Evolutionary conservation across 1,140 invertebrate species (phyloP).

Genomic region (Mamestra configurata): DNA sequence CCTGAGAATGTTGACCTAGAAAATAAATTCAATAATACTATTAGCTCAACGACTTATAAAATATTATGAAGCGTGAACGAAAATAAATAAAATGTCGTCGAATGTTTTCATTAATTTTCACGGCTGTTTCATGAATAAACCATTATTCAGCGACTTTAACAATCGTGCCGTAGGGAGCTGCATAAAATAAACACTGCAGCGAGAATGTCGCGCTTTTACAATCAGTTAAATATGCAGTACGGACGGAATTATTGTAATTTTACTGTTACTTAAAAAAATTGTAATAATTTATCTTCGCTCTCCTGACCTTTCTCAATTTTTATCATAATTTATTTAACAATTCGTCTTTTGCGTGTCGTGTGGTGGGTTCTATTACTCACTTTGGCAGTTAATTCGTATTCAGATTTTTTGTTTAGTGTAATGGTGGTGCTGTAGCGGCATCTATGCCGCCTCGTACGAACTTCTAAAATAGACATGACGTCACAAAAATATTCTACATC

Average conservation of each 20-base stretch:
- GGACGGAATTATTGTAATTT: background rate
- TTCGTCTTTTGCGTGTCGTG: too few species aligned
- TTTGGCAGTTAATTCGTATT: too few species aligned
- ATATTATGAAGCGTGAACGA: background rate
- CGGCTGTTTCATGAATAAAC: constrained; percentile 31
- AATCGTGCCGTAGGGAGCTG: constrained; percentile 16
- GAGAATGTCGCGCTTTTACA: background rate
- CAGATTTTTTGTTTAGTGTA: too few species aligned
- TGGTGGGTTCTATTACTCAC: too few species aligned
- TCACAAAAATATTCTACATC: too few species aligned
- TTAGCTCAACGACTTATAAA: background rate
- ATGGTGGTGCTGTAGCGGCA: too few species aligned
- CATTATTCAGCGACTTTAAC: constrained; percentile 7
- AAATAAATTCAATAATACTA: background rate
- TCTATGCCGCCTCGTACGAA: too few species aligned
- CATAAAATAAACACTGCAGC: constrained; percentile 26
- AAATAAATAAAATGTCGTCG: constrained; percentile 1
- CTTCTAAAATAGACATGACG: too few species aligned
- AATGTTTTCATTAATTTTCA: constrained; percentile 18
- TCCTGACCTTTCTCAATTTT: too few species aligned
- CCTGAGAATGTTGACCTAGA: constrained; percentile 10
- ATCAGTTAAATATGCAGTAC: background rate
- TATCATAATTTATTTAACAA: too few species aligned
- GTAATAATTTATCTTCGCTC: too few species aligned
- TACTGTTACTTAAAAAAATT: background rate